Evolutionary conservation across 2,888 invertebrate species (phyloP).

Genomic region (Gisinianus flammeolus): DNA sequence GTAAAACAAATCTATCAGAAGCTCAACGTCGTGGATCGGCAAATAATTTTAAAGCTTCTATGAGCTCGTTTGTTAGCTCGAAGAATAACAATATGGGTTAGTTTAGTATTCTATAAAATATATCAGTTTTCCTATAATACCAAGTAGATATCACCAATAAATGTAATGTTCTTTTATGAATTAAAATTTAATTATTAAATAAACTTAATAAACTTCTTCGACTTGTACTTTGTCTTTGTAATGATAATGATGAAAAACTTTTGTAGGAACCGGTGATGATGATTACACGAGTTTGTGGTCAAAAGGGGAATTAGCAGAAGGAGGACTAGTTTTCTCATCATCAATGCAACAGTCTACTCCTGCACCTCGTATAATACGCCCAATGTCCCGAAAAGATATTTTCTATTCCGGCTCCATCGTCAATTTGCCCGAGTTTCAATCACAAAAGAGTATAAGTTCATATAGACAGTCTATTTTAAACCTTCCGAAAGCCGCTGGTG

Average conservation of each 20-base stretch:
- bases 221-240: background rate
- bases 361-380: constrained; percentile 77
- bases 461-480: constrained; percentile 92
- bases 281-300: constrained; percentile 58
- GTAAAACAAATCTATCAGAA: constrained; percentile 54
- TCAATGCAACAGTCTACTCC: constrained; percentile 61
- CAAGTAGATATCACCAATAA: too few species aligned
- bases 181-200: too few species aligned
- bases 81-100: constrained; percentile 44
- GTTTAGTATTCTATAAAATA: background rate
- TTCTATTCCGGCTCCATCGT: constrained; percentile 96
- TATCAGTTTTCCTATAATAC: background rate
- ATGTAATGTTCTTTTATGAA: too few species aligned
- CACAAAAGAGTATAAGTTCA: constrained; percentile 85
- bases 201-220: background rate
- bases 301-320: constrained; percentile 58
- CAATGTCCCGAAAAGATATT: constrained; percentile 93
- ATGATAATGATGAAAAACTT: background rate
- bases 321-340: constrained; percentile 56
- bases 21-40: constrained; percentile 48
- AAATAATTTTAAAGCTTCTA: constrained; percentile 42
- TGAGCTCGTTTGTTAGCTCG: constrained; percentile 46
- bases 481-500: constrained; percentile 69
- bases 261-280: constrained; percentile 40
- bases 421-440: constrained; percentile 91